Evolutionary conservation across 1,140 invertebrate species (phyloP).

Genomic region (Musca vetustissima): DNA sequence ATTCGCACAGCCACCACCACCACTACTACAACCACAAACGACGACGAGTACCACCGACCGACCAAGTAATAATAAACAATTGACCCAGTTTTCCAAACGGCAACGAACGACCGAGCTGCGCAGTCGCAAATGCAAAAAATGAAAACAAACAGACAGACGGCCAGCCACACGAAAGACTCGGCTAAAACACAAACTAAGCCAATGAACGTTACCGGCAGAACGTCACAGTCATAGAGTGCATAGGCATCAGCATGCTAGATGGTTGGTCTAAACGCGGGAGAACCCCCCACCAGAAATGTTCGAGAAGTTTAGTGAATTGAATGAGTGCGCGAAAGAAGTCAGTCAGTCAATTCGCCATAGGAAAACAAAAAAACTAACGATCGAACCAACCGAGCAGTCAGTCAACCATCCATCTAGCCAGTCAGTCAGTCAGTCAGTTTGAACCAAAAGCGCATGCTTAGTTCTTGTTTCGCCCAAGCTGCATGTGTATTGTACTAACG

Average conservation of each 20-base stretch:
- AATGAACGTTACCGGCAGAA: slow-evolving; percentile 17
- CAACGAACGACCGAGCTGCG: slow-evolving; percentile 36
- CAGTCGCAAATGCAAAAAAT: neutral
- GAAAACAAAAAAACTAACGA: too few relatives aligned
- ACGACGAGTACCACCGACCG: too few relatives aligned
- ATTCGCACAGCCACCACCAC: too few relatives aligned
- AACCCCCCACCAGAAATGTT: neutral
- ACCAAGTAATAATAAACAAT: slow-evolving; percentile 40
- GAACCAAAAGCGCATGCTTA: slow-evolving; percentile 14
- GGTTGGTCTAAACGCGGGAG: neutral
- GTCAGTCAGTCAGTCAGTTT: neutral
- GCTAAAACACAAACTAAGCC: slow-evolving; percentile 1
- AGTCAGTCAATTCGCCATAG: slow-evolving; percentile 7
- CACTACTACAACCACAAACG: too few relatives aligned
- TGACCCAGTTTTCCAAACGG: slow-evolving; percentile 54
- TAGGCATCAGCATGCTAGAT: too few relatives aligned
- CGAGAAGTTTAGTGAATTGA: slow-evolving; percentile 8
- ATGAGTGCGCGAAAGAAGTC: slow-evolving; percentile 16
- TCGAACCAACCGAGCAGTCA: too few relatives aligned
- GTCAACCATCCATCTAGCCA: too few relatives aligned
- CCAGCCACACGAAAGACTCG: too few relatives aligned
- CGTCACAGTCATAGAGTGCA: too few relatives aligned
- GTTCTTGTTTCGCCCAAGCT: slow-evolving; percentile 2
- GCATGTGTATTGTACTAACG: neutral
- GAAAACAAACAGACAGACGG: too few relatives aligned